These are phyloP conservation scores for Pemphredon lugubris DNA, from an alignment of 2,888 invertebrate species.

Conservation along the genomic window DNA sequence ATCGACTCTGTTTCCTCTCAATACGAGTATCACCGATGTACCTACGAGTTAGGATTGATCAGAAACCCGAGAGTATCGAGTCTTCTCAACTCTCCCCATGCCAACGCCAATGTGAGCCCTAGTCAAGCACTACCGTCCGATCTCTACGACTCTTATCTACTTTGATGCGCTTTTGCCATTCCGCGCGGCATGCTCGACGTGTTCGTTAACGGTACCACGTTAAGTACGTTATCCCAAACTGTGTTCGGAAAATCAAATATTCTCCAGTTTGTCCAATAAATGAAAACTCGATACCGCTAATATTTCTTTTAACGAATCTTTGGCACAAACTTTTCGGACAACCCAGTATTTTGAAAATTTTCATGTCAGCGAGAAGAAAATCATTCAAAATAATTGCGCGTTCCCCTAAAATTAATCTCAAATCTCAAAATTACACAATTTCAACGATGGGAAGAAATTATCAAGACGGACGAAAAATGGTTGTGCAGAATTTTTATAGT, in stretches of 20 bases:
- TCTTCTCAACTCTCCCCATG: conserved; percentile 47
- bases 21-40: conserved; percentile 88
- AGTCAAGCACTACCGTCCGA: conserved; percentile 62
- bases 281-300: neutral
- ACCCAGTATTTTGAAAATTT: no score
- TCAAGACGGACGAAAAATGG: no score
- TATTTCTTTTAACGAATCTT: neutral
- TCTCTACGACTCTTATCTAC: conserved; percentile 56
- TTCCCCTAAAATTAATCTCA: no score
- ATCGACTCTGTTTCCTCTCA: conserved; percentile 84
- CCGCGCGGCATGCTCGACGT: conserved; percentile 53
- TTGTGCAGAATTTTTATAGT: no score
- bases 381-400: no score
- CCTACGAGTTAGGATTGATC: conserved; percentile 80
- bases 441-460: no score
- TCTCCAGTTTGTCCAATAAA: neutral
- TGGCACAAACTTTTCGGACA: no score
- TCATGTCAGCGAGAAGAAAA: no score
- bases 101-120: conserved; percentile 56
- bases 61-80: conserved; percentile 11
- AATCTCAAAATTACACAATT: no score
- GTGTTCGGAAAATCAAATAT: neutral
- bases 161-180: conserved; percentile 52
- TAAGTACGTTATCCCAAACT: conserved; percentile 14
- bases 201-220: conserved; percentile 7